Conservation (phyloP, 2,113 vertebrate species). For the Notechis scutatus region DNA sequence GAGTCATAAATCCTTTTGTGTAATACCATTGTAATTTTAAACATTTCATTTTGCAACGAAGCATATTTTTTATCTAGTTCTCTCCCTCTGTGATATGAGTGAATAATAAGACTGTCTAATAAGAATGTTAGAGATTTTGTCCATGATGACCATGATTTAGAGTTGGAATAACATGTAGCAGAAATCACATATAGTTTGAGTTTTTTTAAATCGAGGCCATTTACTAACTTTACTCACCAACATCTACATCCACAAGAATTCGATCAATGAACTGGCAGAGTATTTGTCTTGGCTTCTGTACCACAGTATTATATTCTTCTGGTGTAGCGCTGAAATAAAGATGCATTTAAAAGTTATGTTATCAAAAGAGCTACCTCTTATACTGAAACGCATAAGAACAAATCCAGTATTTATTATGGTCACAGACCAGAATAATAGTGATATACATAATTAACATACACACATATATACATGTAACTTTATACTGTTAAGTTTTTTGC, state of each 20-base stretch:
- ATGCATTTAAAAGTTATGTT: conserved; percentile 26
- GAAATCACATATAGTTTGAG: neutral
- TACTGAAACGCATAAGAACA: neutral
- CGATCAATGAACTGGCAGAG: conserved; percentile 96
- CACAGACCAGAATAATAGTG: neutral
- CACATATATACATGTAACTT: neutral
- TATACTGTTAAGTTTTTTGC: neutral
- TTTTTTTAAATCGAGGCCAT: neutral
- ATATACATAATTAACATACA: neutral
- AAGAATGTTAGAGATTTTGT: neutral
- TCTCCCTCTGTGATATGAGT: neutral
- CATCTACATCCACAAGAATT: conserved; percentile 92
- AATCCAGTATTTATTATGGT: neutral
- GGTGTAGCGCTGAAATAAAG: conserved; percentile 77
- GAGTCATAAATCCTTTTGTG: neutral
- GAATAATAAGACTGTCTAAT: neutral
- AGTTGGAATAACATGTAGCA: neutral
- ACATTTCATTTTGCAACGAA: neutral
- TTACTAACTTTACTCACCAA: conserved; percentile 76
- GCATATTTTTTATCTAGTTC: rapidly evolving
- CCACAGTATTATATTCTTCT: conserved; percentile 82
- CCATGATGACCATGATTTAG: neutral
- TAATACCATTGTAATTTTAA: neutral
- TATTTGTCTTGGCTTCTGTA: conserved; percentile 94
- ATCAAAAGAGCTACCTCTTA: neutral